Evolutionary conservation across 1,140 invertebrate genomes (phyloP), one percentile per base, ranked within the genome.

Genomic region (Prorops nasuta): DNA sequence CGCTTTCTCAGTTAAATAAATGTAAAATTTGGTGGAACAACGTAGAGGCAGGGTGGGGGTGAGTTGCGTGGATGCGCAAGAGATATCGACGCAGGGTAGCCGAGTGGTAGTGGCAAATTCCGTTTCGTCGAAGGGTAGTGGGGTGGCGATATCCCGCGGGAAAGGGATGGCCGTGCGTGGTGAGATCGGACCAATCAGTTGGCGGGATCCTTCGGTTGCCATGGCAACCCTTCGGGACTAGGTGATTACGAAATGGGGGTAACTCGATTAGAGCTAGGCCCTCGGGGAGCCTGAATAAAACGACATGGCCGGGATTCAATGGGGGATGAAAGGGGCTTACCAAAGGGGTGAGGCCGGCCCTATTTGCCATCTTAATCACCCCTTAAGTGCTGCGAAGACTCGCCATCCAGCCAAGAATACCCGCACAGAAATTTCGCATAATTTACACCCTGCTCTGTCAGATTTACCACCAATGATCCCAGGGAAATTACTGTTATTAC

Each of bases 181-280:
- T 42, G n/a, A n/a, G 60, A 63, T 57, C 61, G 37, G 28, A n/a
- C 61, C 60, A 63, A 63, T 64, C 57, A 49, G 47, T 15, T 39
- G 44, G 49, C 57, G 49, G 60, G 56, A 57, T 49, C 61, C 44
- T 40, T 49, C 44, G 58, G 72, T 76, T 63, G 49, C 66, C 68
- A 71, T 71, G 64, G 68, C 56, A 54, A 69, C 71, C 54, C 48
- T 59, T 54, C 51, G 54, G 58, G 52, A 47, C 14, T 49, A 38
- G 49, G 49, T 31, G 58, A 60, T 52, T 58, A 60, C 48, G 45
- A 49, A 51, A 60, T 59, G 58, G 53, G 58, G 58, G 57, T 60
- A 60, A 60, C 59, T 60, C 59, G 59, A 61, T 61, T 58, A 64
- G 62, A 50, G 58, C 48, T 45, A 28, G n/a, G n/a, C n/a, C 45